Evolutionary conservation across 2,113 vertebrate genomes (phyloP).

Genomic region (Scalopus aquaticus): DNA sequence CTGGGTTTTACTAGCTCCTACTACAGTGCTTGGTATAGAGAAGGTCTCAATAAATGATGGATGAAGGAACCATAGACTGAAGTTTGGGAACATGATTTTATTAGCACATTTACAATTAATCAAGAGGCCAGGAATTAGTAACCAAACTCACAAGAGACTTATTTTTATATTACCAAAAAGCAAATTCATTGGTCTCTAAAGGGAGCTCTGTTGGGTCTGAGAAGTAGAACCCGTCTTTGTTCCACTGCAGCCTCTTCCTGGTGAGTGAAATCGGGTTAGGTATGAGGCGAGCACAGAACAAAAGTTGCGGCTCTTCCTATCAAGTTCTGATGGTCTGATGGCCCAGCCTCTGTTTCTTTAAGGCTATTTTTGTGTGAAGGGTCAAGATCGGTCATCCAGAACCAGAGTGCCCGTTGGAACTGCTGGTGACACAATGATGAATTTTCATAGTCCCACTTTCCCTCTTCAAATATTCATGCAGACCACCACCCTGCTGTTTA

Average conservation of each 20-base stretch:
- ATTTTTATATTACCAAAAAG: background rate
- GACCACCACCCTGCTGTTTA: background rate
- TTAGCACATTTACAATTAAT: background rate
- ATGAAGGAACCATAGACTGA: background rate
- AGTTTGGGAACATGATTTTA: background rate
- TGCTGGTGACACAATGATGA: background rate
- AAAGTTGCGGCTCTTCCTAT: background rate
- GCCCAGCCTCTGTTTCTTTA: background rate
- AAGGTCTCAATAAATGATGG: background rate
- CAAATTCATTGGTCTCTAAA: background rate
- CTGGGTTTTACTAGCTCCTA: background rate
- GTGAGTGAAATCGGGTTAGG: background rate
- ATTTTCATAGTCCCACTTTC: background rate
- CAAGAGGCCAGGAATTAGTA: background rate
- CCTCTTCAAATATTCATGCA: background rate
- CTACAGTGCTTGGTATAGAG: background rate
- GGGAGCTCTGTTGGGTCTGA: background rate
- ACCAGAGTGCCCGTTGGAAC: background rate
- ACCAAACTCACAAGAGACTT: background rate
- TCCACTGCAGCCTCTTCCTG: background rate
- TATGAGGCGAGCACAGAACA: background rate
- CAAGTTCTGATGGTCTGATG: too few relatives aligned
- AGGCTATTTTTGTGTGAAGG: background rate
- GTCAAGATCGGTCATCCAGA: background rate
- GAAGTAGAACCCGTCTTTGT: background rate